Evolutionary conservation across 2,113 vertebrate genomes (phyloP), one percentile per base, ranked within the genome.

Genomic region (Atherinomorus stipes): DNA sequence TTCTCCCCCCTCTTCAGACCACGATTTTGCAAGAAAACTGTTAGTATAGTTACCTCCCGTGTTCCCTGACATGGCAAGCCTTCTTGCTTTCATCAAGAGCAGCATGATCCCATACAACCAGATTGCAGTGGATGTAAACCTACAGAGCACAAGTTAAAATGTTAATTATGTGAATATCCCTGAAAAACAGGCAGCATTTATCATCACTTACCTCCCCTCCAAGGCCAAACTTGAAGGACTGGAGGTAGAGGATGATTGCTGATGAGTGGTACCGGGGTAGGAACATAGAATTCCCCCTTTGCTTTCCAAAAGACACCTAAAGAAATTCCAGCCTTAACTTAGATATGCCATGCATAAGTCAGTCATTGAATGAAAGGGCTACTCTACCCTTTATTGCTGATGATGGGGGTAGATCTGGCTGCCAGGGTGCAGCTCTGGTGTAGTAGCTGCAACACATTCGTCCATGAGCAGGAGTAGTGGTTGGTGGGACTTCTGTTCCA

Each of bases 91-190:
- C 59, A 0, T 82, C 76, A 7, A 89, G 21, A n/a, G 9, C 9
- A 0, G 84, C 64, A 19, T 93, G 92, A 59, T 95, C 94, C 94
- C 94, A 95, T 0, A 88, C 89, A 0, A 88, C 51, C 67, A 94
- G 64, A 7, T 91, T 93, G 64, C 92, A 94, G 49, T 95, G 94
- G 45, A 95, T 90, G 70, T 92, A 95, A 2, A 95, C 81, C 95
- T 96, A 56, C 21, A 64, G 18, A 68, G 10, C 19, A 74, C 12
- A 79, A 64, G 5, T 34, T 23, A 0, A 0, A 54, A 16, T 25
- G 18, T 9, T 16, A 25, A 26, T n/a, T 12, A 31, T 40, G 7
- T 22, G 22, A 22, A 52, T 4, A 0, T 12, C 65, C 8, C 4
- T 1, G 2, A 31, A 0, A n/a, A n/a, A 1, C 1, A 31, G 23